These are phyloP conservation scores for Emydocephalus ijimae DNA, from an alignment of 2,113 vertebrate genomes.

Conservation along the genomic window DNA sequence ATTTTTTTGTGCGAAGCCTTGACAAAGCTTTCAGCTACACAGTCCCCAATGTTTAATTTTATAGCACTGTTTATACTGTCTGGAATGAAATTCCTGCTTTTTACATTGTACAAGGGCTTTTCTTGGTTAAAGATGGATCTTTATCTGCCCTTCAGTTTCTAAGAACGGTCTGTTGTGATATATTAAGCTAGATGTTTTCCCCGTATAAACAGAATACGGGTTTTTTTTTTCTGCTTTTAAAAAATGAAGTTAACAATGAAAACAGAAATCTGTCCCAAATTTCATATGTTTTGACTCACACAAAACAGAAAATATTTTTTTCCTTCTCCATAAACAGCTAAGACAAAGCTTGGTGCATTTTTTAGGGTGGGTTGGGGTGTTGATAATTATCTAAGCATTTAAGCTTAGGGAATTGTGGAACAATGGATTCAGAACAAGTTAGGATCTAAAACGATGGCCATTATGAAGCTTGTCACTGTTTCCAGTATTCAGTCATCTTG, in stretches of 20 bases:
- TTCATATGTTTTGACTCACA: background rate
- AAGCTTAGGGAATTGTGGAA: background rate
- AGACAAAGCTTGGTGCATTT: background rate
- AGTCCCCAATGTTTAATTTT: conserved; percentile 8
- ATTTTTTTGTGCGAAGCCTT: conserved; percentile 28
- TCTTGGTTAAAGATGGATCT: conserved; percentile 1
- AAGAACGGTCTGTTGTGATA: conserved; percentile 26
- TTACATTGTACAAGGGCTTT: conserved; percentile 7
- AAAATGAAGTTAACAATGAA: conserved; percentile 34
- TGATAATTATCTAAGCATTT: background rate
- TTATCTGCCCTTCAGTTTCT: conserved; percentile 38
- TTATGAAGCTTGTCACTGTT: background rate
- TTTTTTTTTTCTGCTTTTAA: background rate
- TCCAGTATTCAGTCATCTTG: background rate
- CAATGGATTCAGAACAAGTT: background rate
- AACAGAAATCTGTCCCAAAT: conserved; percentile 19
- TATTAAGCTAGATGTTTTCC: conserved; percentile 33
- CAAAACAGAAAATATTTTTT: background rate
- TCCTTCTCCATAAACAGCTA: background rate
- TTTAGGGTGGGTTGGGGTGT: background rate
- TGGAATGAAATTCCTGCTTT: conserved; percentile 20
- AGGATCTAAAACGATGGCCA: background rate
- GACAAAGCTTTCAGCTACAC: conserved; percentile 17
- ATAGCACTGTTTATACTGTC: conserved; percentile 16
- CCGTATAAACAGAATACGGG: conserved; percentile 23